Base-by-base conservation (phyloP, 2,888 invertebrate genomes). In the Macaria liturata region DNA sequence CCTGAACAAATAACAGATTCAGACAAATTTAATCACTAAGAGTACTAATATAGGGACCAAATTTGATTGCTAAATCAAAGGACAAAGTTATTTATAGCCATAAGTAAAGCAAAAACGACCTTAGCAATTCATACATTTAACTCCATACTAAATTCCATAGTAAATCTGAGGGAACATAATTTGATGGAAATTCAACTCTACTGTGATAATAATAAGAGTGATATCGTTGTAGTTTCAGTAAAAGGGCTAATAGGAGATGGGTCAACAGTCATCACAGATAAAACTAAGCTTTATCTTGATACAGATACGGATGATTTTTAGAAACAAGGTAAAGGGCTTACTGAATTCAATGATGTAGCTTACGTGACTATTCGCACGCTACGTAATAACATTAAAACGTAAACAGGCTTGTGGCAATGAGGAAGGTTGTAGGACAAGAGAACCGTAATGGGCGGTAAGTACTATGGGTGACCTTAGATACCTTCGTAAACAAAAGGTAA, bases 331-430 rank as follows among this genome's bases (percentile, higher is more conserved):
- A 9, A 61, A 59, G 59, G 54, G 57, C 45, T 55, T 40, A 54
- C 54, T 49, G 20, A 40, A 40, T 37, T 48, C 40, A 34, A 54
- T 34, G 49, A 55, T 54, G 37, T 48, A 32, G 67, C 67, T 65
- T 67, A 67, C 67, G 67, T 67, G 67, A 67, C 62, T 54, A 50
- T 40, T 48, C 32, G 57, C 67, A 67, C 64, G 67, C 61, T 48
- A 59, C 57, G 49, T 54, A 51, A 57, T 9, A 57, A 20, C 30
- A 7, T 7, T 42, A 51, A 43, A 54, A 49, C 44, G 57, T 61
- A 63, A 61, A 61, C 57, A 65, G 42, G 48, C 47, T 37, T 58
- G 58, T 61, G 67, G 59, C 63, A 64, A 51, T 48, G n/a, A 57
- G 57, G 59, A 61, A 47, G 47, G 52, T 40, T 9, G 20, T 30